A percentile compares a stretch with the other conserved stretches of the same genome.
phyloP scores from a whole-genome alignment of 2,888 invertebrate species.

The Pelosia muscerda region DNA sequence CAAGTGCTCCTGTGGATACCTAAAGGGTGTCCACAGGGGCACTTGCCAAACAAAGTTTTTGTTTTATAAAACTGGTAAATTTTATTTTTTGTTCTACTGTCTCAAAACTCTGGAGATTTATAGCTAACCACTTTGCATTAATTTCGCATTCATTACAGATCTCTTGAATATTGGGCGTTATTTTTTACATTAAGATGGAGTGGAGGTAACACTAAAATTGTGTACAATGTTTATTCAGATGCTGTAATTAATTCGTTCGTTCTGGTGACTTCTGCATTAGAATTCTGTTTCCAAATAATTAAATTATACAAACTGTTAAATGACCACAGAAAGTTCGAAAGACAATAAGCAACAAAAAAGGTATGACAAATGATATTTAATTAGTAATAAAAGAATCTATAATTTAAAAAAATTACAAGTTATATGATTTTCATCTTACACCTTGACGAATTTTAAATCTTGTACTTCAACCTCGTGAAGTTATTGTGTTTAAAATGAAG shows the following conservation, averaged over 20 bases:
- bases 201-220: conserved; percentile 67
- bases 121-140: conserved; percentile 82
- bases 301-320: conserved; percentile 41
- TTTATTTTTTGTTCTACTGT: conserved; percentile 84
- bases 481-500: conserved; percentile 20
- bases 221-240: conserved; percentile 52
- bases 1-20: no score
- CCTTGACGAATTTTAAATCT: conserved; percentile 13
- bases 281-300: conserved; percentile 34
- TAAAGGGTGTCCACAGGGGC: conserved; percentile 69
- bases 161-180: conserved; percentile 71
- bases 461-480: not conserved
- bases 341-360: not conserved
- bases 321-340: conserved; percentile 6
- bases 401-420: no score
- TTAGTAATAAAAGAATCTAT: not conserved
- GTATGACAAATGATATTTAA: not conserved
- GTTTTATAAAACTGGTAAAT: conserved; percentile 83
- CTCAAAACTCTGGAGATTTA: conserved; percentile 81
- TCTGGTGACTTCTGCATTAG: conserved; percentile 26
- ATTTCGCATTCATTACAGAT: conserved; percentile 83
- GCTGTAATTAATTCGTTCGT: conserved; percentile 51
- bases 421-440: not conserved
- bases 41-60: conserved; percentile 82
- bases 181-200: conserved; percentile 64